phyloP scores from a whole-genome alignment of 1,140 invertebrate species.

The Teleogryllus occipitalis region DNA sequence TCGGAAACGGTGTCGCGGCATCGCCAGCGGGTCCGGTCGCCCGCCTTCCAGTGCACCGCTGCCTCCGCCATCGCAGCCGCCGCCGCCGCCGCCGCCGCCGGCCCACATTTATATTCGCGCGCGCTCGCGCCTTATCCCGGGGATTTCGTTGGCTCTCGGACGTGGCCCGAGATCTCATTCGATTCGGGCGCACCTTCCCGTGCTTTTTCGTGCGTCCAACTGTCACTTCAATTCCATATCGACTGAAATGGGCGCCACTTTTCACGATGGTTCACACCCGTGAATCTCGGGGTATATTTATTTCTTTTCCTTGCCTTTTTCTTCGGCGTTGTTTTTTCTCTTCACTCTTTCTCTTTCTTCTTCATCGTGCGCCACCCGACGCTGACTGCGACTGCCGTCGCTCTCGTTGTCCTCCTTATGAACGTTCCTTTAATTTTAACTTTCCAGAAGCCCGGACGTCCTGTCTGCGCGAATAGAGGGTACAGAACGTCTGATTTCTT shows the following conservation, averaged over 20 bases:
- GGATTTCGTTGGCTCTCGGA: neutral
- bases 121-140: neutral
- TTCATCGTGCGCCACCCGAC: too few species aligned
- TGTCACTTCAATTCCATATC: neutral
- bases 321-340: neutral
- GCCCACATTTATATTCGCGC: neutral
- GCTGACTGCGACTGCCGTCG: too few species aligned
- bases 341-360: neutral
- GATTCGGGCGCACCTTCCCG: neutral
- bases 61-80: neutral
- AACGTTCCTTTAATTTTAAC: too few species aligned
- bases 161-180: neutral
- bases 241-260: neutral
- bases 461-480: too few species aligned
- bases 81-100: too few species aligned
- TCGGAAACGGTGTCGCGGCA: too few species aligned
- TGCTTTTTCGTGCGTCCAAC: neutral
- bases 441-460: too few species aligned
- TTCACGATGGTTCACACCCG: neutral
- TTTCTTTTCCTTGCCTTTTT: neutral
- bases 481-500: too few species aligned
- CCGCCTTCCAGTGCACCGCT: neutral
- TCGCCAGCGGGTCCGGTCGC: too few species aligned
- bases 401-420: too few species aligned
- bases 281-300: neutral